Evolutionary conservation across 53 echinoderm and acorn worm species (phyloP).

Genomic region (Mesocentrotus franciscanus): DNA sequence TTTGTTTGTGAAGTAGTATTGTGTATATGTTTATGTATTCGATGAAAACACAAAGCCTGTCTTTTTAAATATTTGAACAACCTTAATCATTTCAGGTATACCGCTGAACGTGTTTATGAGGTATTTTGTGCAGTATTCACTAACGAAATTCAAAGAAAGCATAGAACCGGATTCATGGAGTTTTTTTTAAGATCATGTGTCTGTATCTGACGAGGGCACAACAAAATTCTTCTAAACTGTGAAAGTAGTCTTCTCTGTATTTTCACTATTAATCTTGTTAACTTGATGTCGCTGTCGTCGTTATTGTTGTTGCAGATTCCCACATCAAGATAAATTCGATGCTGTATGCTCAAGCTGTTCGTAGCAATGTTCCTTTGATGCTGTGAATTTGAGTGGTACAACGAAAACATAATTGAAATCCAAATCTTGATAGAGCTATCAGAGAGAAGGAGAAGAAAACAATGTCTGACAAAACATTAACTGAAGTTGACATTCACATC

Average conservation of each 20-base stretch:
- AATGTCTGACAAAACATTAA: not conserved
- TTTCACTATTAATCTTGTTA: not conserved
- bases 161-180: not conserved
- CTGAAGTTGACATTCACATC: slow-evolving; percentile 31
- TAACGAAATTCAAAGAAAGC: too few species aligned
- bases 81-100: not conserved
- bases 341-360: not conserved
- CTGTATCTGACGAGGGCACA: not conserved
- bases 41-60: not conserved
- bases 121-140: not conserved
- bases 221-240: not conserved
- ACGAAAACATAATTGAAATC: not conserved
- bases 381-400: not conserved
- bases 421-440: not conserved
- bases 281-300: not conserved
- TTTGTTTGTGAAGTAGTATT: not conserved
- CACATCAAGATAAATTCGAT: not conserved
- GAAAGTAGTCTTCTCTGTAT: not conserved
- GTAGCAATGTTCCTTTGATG: not conserved
- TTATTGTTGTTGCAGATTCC: not conserved
- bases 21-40: not conserved
- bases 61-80: not conserved
- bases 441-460: not conserved
- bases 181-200: too few species aligned
- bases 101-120: not conserved